Percentiles rank a stretch among this genome's conserved stretches.
These are phyloP conservation scores for Uria lomvia DNA, from an alignment of 2,113 vertebrate genomes.

Conservation along the genomic window DNA sequence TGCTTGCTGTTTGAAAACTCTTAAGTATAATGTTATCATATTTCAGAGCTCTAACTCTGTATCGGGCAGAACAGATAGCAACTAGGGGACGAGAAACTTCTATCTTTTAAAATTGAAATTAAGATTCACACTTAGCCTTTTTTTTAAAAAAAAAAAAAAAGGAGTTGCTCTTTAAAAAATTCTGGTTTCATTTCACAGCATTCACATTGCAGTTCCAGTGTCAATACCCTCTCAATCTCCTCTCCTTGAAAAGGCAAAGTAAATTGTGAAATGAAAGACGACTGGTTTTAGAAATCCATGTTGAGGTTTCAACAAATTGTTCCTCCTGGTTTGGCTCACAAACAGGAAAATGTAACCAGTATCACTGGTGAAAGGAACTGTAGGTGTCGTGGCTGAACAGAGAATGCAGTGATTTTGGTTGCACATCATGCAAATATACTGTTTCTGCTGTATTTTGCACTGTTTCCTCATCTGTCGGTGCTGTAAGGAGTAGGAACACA, in stretches of 20 bases:
- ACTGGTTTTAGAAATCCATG: not conserved
- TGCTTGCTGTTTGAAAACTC: not conserved
- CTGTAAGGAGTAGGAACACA: not conserved
- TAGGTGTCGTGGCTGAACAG: not conserved
- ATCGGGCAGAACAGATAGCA: not conserved
- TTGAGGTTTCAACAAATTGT: not conserved
- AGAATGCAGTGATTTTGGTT: not conserved
- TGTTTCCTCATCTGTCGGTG: not conserved
- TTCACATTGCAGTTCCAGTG: not conserved
- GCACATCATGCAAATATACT: not conserved
- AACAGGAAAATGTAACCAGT: not conserved
- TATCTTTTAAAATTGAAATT: not conserved
- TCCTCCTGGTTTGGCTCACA: not conserved
- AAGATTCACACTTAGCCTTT: not conserved
- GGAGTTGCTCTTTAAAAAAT: not conserved
- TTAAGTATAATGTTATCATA: not conserved
- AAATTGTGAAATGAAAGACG: not conserved
- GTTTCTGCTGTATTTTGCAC: not conserved
- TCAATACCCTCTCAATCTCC: not conserved
- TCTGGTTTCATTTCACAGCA: not conserved
- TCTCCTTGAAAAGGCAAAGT: not conserved
- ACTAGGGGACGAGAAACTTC: not conserved
- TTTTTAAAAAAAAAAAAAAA: not conserved
- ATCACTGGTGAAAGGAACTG: not conserved
- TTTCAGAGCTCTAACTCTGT: not conserved